Base-by-base conservation (phyloP, 2,113 vertebrate species). In the Hassar affinis region DNA sequence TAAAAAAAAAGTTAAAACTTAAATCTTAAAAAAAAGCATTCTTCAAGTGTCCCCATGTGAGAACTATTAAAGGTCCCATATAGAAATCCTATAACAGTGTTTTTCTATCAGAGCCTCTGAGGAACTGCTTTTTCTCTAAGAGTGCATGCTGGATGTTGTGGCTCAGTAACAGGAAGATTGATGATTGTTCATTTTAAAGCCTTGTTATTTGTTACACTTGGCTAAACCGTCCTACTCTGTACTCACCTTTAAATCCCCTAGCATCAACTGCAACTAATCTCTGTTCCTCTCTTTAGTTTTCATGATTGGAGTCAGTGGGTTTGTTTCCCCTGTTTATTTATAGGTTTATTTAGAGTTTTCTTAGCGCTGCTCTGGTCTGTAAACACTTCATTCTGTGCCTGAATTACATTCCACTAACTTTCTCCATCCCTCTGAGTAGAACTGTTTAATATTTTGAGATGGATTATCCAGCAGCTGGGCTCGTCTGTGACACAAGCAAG, bases 111-210 rank as follows among this genome's bases (percentile, higher is more conserved):
- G 25, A 49, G 69, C 42, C 69, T 42, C 42, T 14, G 14, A 51
- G 47, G 45, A 30, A 51, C 3, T 9, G 3, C 27, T 33, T 52
- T 74, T 75, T 20, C 8, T 75, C 69, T 72, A 9, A 6, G 45
- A 72, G 27, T 17, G 15, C 8, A 11, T 33, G 3, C 3, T 52
- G 15, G 47, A 3, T n/a, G 42, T 17, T 49, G 69, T 72, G 69
- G 45, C 27, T 52, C 49, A 33, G 27, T 52, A 52, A 52, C 72
- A 75, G 45, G 47, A 75, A 75, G 47, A 75, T 52, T 75, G 49
- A 52, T 51, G 49, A 75, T 52, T 52, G 45, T 75, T 75, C 72
- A 52, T 75, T 75, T 75, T 20, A 30, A 52, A 75, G 72, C 72
- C 49, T 20, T 52, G 45, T 75, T 75, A 52, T 75, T 75, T 75